Evolutionary conservation across 2,888 invertebrate species (phyloP).

Genomic region (Eilema depressum): DNA sequence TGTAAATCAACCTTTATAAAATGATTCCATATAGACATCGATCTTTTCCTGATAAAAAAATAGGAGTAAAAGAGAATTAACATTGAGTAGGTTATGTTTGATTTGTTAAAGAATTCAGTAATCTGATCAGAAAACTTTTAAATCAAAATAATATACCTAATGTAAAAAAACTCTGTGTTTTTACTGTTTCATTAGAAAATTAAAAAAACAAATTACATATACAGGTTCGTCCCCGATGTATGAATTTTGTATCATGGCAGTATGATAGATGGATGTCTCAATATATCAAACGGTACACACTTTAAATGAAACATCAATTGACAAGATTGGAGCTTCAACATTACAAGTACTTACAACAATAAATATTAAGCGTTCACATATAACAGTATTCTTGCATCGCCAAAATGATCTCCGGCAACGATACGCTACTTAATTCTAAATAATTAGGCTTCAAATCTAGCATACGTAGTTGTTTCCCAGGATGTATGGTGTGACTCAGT

Average conservation of each 20-base stretch:
- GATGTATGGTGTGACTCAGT: constrained; percentile 11
- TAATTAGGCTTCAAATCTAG: constrained; percentile 38
- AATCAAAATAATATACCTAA: too few species aligned
- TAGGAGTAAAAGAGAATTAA: not conserved
- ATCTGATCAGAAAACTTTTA: too few species aligned
- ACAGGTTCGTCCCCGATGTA: not conserved
- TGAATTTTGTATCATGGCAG: not conserved
- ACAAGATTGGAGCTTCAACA: constrained; percentile 35
- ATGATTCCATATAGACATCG: not conserved
- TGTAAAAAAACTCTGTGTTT: not conserved
- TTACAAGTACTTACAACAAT: constrained; percentile 13
- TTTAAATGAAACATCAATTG: constrained; percentile 25
- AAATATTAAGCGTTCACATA: constrained; percentile 39
- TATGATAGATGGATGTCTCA: not conserved
- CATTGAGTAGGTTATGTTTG: not conserved
- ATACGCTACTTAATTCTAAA: constrained; percentile 38
- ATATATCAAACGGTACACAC: not conserved
- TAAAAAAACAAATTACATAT: too few species aligned
- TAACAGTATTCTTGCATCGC: constrained; percentile 61
- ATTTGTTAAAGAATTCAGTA: not conserved
- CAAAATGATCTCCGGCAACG: constrained; percentile 56
- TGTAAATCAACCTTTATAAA: too few species aligned
- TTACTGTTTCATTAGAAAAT: not conserved
- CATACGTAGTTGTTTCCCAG: constrained; percentile 26
- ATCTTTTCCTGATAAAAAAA: not conserved